Conservation (phyloP, 2,113 vertebrate genomes). For the Chrysochloris asiatica region DNA sequence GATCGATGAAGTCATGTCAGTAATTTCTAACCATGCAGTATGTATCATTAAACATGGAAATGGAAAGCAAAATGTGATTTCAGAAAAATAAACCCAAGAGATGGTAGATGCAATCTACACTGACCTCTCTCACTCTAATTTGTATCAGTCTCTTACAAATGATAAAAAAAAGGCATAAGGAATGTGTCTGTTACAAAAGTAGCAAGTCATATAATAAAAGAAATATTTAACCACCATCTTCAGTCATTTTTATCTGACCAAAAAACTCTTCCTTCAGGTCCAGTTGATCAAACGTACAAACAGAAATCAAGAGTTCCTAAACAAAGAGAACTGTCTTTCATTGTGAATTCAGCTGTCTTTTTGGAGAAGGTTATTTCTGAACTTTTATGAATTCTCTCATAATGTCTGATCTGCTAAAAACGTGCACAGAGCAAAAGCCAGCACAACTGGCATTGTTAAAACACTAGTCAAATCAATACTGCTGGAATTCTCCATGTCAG, state of each 20-base stretch:
- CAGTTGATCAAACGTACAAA: not conserved
- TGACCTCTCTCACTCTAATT: slow-evolving; percentile 21
- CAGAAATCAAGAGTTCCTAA: slow-evolving; percentile 1
- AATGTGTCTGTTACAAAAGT: slow-evolving; percentile 30
- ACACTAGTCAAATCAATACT: slow-evolving; percentile 52
- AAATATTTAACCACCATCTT: slow-evolving; percentile 58
- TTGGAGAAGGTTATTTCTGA: slow-evolving; percentile 61
- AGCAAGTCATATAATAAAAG: slow-evolving; percentile 49
- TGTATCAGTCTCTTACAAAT: slow-evolving; percentile 18
- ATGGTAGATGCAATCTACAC: slow-evolving; percentile 41
- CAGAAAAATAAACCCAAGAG: slow-evolving; percentile 26
- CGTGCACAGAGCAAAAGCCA: not conserved
- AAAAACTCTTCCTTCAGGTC: slow-evolving; percentile 21
- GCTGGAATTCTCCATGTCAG: slow-evolving; percentile 24
- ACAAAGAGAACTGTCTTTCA: slow-evolving; percentile 41
- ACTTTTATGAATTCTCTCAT: slow-evolving; percentile 59
- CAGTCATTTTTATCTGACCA: slow-evolving; percentile 51
- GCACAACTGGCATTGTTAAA: slow-evolving; percentile 32
- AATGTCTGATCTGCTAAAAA: not conserved
- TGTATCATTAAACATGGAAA: slow-evolving; percentile 35
- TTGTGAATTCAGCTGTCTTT: slow-evolving; percentile 54
- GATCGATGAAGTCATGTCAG: slow-evolving; percentile 31
- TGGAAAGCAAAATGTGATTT: slow-evolving; percentile 32
- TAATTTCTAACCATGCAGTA: slow-evolving; percentile 55
- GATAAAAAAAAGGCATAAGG: slow-evolving; percentile 4